A percentile compares a stretch with the other conserved stretches of the same genome.
Conservation (phyloP, 2,113 vertebrate species). For the Pygoscelis adeliae region DNA sequence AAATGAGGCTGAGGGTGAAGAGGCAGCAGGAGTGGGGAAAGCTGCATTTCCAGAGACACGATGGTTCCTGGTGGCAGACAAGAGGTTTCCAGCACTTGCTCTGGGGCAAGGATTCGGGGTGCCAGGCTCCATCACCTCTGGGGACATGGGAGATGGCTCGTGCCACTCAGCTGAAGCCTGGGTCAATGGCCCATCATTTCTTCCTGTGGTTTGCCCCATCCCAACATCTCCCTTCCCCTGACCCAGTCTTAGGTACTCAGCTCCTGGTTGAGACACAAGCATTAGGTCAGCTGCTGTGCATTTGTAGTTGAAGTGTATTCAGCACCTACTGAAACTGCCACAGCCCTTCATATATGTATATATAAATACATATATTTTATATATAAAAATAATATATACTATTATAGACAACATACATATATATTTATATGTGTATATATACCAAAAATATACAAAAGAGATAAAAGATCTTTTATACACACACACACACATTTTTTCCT, state of each 20-base stretch:
- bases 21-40: not conserved
- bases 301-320: not conserved
- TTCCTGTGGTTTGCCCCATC: not conserved
- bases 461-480: not conserved
- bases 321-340: not conserved
- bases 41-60: not conserved
- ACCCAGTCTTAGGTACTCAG: not conserved
- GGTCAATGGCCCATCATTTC: not conserved
- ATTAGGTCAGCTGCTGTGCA: not conserved
- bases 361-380: too few species aligned
- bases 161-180: not conserved
- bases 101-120: not conserved
- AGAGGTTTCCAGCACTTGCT: not conserved
- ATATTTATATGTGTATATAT: too few species aligned
- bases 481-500: not conserved
- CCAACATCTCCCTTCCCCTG: not conserved
- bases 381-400: not conserved
- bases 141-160: not conserved
- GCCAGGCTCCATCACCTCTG: accelerated
- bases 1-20: not conserved
- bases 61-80: not conserved
- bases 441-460: not conserved
- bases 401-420: not conserved
- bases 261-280: not conserved
- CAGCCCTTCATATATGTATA: not conserved